Percentiles rank a stretch among this genome's conserved stretches.
phyloP scores from a whole-genome alignment of 2,888 invertebrate species.

The Dolichopus griseipennis region DNA sequence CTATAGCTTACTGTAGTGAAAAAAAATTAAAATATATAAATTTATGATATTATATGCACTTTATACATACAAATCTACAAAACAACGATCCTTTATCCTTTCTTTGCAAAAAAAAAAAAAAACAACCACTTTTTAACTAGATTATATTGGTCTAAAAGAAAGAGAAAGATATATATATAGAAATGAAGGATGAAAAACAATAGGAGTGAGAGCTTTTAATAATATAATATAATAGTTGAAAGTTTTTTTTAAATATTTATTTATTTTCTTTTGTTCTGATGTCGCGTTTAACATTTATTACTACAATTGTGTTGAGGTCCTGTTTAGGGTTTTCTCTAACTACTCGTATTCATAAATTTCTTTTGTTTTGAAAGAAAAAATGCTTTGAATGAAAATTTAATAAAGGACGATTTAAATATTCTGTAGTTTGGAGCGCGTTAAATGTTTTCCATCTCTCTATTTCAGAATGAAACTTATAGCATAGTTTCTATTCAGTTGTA shows the following conservation, averaged over 20 bases:
- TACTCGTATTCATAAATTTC: background rate
- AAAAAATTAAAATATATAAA: no score
- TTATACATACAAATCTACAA: no score
- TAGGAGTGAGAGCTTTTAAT: background rate
- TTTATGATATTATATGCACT: no score
- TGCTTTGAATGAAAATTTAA: background rate
- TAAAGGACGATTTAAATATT: no score
- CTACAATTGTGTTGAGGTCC: background rate
- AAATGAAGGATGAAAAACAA: background rate
- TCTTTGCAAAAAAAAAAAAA: background rate
- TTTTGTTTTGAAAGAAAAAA: background rate
- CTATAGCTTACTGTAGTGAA: no score
- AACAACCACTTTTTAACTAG: background rate
- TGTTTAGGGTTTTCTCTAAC: background rate
- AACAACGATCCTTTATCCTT: background rate
- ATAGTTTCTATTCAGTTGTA: no score
- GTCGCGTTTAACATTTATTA: slow-evolving; percentile 3
- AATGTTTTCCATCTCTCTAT: no score
- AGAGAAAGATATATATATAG: no score
- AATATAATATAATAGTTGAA: background rate
- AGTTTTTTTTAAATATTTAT: background rate
- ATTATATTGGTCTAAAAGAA: background rate
- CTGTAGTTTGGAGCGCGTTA: no score
- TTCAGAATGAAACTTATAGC: no score
- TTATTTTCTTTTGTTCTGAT: background rate